Evolutionary conservation across 2,888 invertebrate species (phyloP).

Genomic region (Drosophila phalerata): DNA sequence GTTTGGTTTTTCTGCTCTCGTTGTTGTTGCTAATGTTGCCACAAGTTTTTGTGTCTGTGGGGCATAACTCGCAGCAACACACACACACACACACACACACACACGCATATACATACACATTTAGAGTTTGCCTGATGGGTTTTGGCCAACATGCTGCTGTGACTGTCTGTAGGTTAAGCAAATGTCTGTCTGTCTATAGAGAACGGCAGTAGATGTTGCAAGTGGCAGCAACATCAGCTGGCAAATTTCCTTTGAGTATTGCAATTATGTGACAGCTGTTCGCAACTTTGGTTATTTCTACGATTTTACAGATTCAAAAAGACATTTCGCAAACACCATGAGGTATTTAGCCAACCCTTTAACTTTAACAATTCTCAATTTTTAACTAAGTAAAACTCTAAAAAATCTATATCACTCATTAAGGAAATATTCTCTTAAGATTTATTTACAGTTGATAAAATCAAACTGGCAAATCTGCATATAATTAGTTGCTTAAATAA

Average conservation of each 20-base stretch:
- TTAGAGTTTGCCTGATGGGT: slow-evolving; percentile 13
- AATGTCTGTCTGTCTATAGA: slow-evolving; percentile 24
- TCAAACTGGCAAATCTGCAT: too few species aligned
- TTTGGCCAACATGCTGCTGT: slow-evolving; percentile 37
- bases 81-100: slow-evolving; percentile 25
- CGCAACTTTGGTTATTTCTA: slow-evolving; percentile 3
- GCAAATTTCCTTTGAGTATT: slow-evolving; percentile 40
- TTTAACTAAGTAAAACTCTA: neutral
- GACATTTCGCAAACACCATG: neutral
- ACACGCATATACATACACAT: slow-evolving; percentile 23
- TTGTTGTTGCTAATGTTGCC: slow-evolving; percentile 49
- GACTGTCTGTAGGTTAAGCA: slow-evolving; percentile 27
- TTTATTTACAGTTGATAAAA: too few species aligned
- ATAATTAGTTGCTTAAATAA: too few species aligned
- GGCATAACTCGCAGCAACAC: slow-evolving; percentile 29
- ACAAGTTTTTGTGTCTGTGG: slow-evolving; percentile 55
- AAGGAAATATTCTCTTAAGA: neutral
- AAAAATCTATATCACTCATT: neutral
- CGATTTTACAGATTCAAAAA: neutral
- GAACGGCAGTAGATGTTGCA: slow-evolving; percentile 33
- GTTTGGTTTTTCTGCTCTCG: slow-evolving; percentile 27
- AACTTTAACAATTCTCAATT: neutral
- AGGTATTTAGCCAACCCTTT: neutral
- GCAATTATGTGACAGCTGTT: slow-evolving; percentile 39
- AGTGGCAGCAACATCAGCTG: slow-evolving; percentile 25